Base-by-base conservation (phyloP, 2,113 vertebrate species). In the Platysteira castanea region DNA sequence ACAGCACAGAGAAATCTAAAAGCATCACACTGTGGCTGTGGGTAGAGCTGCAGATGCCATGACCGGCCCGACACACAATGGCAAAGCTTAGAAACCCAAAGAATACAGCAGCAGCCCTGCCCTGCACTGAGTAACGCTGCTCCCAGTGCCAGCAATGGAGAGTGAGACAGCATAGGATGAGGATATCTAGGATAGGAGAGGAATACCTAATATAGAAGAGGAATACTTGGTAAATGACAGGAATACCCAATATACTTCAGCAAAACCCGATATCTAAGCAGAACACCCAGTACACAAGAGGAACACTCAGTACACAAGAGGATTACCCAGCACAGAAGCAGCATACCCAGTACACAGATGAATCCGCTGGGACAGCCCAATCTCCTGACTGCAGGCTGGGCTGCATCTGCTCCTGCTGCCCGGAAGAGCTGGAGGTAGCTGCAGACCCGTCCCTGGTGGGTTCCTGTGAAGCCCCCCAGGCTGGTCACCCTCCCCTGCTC, bases 381-480 rank as follows among this genome's bases (percentile, higher is more conserved):
- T 7, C 18, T 24, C 41, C 28, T 1, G 8, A 11, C 23, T n/a
- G 24, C n/a, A n/a, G 57, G 14, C 67, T 35, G 27, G 44, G 61
- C 61, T 87, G 56, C 2, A 1, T 11, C 69, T 31, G 74, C 46
- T 47, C 46, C 77, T n/a, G 30, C 69, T 65, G 87, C 54, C 56
- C 0, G 0, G 5, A 5, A 9, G 7, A 17, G 11, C 30, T 3
- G 1, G 2, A 0, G 20, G 6, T 5, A 33, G 14, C 52, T 15
- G 1, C 2, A 3, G 27, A 10, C 6, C 52, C 7, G 0, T 13
- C 33, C 16, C 33, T 1, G 1, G 19, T 3, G 73, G 47, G 42
- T 2, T 80, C 42, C 69, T 7, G 1, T 2, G 11, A 19, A 67
- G 21, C 10, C 1, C 1, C 67, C 39, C 49, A 5, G 59, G n/a